Percentiles rank a stretch among this genome's conserved stretches.
Conservation (phyloP, 2,113 vertebrate species). For the Lamprotornis superbus region DNA sequence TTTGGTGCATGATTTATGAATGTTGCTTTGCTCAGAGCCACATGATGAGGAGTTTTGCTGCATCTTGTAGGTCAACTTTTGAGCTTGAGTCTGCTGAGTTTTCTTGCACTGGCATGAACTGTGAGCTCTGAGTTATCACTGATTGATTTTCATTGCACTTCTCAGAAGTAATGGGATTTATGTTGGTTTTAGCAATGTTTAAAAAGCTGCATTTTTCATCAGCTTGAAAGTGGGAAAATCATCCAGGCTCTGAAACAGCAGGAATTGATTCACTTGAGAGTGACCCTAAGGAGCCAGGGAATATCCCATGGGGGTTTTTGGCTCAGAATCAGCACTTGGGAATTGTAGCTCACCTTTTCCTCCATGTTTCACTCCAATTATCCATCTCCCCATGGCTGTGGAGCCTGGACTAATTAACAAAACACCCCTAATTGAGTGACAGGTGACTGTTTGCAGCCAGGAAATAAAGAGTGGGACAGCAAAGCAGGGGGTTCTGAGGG, state of each 20-base stretch:
- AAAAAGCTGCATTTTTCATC: neutral
- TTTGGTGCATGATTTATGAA: neutral
- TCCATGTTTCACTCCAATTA: constrained; percentile 9
- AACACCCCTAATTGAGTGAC: neutral
- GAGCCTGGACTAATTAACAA: neutral
- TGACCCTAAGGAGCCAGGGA: neutral
- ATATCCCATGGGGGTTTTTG: neutral
- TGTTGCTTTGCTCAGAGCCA: neutral
- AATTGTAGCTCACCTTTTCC: neutral
- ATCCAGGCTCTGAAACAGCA: neutral
- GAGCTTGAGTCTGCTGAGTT: neutral
- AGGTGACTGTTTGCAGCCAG: neutral
- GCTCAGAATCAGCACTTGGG: neutral
- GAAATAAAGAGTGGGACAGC: neutral
- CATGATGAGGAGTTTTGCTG: neutral
- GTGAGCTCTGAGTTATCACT: neutral
- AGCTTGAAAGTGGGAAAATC: neutral
- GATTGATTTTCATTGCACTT: neutral
- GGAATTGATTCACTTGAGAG: neutral
- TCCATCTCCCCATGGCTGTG: neutral
- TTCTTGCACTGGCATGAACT: neutral
- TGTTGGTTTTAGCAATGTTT: neutral
- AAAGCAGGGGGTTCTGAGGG: neutral
- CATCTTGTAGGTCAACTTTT: neutral
- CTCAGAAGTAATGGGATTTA: neutral